phyloP scores from a whole-genome alignment of 1,140 invertebrate genomes.

The Drosophila pectinifera region DNA sequence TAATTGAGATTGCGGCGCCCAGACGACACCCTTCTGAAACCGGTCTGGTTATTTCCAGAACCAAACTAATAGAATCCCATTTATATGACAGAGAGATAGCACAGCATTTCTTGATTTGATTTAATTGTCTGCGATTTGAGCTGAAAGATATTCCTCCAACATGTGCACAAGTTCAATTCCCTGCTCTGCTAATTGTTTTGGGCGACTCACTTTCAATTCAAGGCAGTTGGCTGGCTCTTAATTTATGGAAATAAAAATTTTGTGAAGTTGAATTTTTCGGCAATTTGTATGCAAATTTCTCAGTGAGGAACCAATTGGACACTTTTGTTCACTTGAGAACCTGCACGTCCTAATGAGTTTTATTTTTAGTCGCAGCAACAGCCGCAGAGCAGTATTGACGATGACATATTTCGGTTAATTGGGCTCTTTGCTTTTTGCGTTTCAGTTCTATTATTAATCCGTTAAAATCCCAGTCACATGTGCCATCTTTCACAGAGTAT shows the following conservation, averaged over 20 bases:
- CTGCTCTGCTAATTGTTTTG: conserved; percentile 62
- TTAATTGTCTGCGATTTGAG: conserved; percentile 44
- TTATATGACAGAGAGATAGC: conserved; percentile 32
- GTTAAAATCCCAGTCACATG: conserved; percentile 68
- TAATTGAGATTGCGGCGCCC: conserved; percentile 31
- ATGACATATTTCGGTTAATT: conserved; percentile 51
- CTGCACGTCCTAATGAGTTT: conserved; percentile 55
- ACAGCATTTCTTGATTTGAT: conserved; percentile 41
- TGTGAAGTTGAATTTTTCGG: conserved; percentile 19
- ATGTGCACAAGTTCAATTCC: conserved; percentile 46
- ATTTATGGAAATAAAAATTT: conserved; percentile 54
- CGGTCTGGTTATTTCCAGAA: conserved; percentile 14
- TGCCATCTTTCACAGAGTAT: conserved; percentile 62
- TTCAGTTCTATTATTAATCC: conserved; percentile 69
- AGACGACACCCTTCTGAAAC: conserved; percentile 12
- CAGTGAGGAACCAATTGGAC: conserved; percentile 39
- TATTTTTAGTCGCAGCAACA: conserved; percentile 56
- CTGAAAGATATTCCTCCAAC: conserved; percentile 8
- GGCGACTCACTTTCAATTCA: conserved; percentile 64
- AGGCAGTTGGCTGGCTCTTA: conserved; percentile 37
- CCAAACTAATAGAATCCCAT: conserved; percentile 50
- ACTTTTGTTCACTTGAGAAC: conserved; percentile 51
- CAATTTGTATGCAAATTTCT: conserved; percentile 48
- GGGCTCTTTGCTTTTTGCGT: conserved; percentile 36
- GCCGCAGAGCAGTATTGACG: conserved; percentile 22